A percentile compares a stretch with the other conserved stretches of the same genome.
Evolutionary conservation across 1,140 invertebrate genomes (phyloP).

Genomic region (Augochlora pura): DNA sequence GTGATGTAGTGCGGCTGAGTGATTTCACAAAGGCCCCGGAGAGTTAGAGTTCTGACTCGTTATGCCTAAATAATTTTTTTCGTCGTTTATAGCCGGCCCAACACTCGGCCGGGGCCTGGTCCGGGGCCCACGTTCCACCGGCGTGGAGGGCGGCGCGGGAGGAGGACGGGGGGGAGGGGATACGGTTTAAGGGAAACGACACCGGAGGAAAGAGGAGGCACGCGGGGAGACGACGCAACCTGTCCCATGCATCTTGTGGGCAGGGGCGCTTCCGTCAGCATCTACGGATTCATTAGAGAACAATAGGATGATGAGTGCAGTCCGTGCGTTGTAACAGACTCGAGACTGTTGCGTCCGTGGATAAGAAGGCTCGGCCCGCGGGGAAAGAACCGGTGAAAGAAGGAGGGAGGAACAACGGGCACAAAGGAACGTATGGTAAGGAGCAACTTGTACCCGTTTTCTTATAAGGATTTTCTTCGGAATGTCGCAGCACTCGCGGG

Average conservation of each 20-base stretch:
- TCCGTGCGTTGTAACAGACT: conserved; percentile 59
- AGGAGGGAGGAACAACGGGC: background rate
- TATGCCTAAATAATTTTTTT: conserved; percentile 66
- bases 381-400: conserved; percentile 28
- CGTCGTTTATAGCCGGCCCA: conserved; percentile 23
- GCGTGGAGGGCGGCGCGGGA: background rate
- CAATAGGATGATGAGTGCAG: conserved; percentile 77
- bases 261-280: conserved; percentile 74
- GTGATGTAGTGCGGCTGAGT: conserved; percentile 62
- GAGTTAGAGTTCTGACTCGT: conserved; percentile 61
- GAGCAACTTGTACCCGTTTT: conserved; percentile 27
- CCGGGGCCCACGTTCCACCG: too few species aligned
- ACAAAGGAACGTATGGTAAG: conserved; percentile 35
- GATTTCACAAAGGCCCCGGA: conserved; percentile 58
- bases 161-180: conserved; percentile 43
- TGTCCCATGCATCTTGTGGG: conserved; percentile 70
- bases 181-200: conserved; percentile 13
- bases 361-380: conserved; percentile 8
- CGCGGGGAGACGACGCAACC: conserved; percentile 64
- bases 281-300: conserved; percentile 80
- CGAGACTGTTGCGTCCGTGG: conserved; percentile 45
- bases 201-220: conserved; percentile 43
- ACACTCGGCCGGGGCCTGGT: background rate
- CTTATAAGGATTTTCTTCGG: conserved; percentile 43
- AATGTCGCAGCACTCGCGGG: background rate